A percentile compares a stretch with the other conserved stretches of the same genome.
phyloP scores from a whole-genome alignment of 2,888 invertebrate species.

The Drosophila meridionalis region DNA sequence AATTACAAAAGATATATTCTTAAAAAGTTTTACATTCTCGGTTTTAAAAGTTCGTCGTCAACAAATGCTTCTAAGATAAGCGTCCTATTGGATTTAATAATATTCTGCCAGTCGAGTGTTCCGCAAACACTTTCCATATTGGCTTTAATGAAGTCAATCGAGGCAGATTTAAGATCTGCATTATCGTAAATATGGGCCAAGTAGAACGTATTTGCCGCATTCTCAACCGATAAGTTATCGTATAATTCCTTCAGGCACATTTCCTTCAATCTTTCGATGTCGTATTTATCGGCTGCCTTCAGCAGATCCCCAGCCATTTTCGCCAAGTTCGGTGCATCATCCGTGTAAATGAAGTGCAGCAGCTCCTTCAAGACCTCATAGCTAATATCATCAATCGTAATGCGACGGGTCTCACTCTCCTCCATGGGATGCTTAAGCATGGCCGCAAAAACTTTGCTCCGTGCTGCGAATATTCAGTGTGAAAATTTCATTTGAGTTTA shows the following conservation, averaged over 20 bases:
- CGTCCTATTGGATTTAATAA: not conserved
- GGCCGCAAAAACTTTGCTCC: slow-evolving; percentile 1
- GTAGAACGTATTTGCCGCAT: not conserved
- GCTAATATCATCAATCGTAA: not conserved
- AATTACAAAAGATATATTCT: too few relatives aligned
- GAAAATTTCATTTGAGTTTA: not conserved
- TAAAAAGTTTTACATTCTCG: too few relatives aligned
- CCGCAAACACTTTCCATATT: not conserved
- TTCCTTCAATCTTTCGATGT: not conserved
- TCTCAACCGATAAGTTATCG: not conserved
- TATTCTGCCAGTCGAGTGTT: not conserved
- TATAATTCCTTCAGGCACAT: not conserved
- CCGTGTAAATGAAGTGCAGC: not conserved
- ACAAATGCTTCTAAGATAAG: not conserved
- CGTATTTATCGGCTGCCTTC: slow-evolving; percentile 1
- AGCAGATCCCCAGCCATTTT: not conserved
- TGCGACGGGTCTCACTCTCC: not conserved
- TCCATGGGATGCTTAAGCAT: slow-evolving; percentile 5
- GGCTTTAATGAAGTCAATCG: not conserved
- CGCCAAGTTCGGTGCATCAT: not conserved
- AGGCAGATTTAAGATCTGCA: not conserved
- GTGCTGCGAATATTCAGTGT: slow-evolving; percentile 5
- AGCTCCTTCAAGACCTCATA: not conserved
- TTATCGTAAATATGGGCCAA: slow-evolving; percentile 1
- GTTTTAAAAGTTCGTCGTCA: not conserved